Evolutionary conservation across 2,113 vertebrate species (phyloP).

Genomic region (Brachypodius melanocephalos): DNA sequence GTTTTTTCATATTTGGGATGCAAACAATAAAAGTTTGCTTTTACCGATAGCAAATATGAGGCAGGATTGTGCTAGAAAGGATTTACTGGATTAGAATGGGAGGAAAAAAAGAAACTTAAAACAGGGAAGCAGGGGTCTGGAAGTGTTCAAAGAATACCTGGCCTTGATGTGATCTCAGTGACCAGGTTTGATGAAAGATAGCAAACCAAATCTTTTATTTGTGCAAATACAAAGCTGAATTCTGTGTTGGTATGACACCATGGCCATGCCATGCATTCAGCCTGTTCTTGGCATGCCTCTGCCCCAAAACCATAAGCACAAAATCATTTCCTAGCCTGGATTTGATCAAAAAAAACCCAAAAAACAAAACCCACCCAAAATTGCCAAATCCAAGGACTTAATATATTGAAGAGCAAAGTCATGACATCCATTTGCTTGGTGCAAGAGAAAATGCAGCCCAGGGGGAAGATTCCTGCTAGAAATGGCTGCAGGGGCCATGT

Average conservation of each 20-base stretch:
- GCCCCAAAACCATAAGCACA: background rate
- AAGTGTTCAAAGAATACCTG: background rate
- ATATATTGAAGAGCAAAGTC: background rate
- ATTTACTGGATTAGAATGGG: background rate
- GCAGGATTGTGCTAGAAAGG: background rate
- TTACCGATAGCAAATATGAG: background rate
- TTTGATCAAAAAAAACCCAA: background rate
- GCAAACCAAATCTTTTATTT: background rate
- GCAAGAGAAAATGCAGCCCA: background rate
- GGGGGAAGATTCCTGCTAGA: background rate
- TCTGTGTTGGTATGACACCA: background rate
- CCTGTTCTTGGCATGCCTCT: background rate
- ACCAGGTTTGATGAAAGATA: background rate
- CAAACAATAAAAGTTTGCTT: background rate
- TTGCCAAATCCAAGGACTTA: background rate
- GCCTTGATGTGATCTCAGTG: background rate
- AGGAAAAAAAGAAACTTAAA: background rate
- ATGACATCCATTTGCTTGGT: background rate
- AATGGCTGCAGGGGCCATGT: background rate
- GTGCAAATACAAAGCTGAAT: background rate
- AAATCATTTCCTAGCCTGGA: background rate
- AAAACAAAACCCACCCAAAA: background rate
- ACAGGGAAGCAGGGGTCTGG: background rate
- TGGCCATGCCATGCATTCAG: accelerated
- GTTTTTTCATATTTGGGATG: background rate